A percentile compares a stretch with the other conserved stretches of the same genome.
Conservation (phyloP, 2,888 invertebrate genomes). For the Dasysyrphus albostriatus region DNA sequence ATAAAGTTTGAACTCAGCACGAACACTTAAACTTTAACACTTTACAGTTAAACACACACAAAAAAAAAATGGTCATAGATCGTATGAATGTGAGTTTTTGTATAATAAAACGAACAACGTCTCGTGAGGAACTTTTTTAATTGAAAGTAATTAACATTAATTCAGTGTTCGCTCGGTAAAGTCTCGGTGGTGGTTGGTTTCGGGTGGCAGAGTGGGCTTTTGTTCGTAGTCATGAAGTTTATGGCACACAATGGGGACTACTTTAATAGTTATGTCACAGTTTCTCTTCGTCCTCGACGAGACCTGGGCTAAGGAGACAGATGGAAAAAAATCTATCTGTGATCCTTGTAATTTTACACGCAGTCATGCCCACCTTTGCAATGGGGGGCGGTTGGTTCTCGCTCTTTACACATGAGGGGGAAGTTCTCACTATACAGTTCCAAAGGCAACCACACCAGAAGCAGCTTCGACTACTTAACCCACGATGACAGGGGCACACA, state of each 20-base stretch:
- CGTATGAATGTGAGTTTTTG: conserved; percentile 26
- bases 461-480: conserved; percentile 34
- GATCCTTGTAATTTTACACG: conserved; percentile 42
- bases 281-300: conserved; percentile 12
- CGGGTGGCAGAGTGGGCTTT: conserved; percentile 20
- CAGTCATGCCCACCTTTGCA: conserved; percentile 27
- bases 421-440: background rate
- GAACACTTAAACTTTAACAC: conserved; percentile 72
- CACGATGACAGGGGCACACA: conserved; percentile 13
- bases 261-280: conserved; percentile 54
- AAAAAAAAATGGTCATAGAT: conserved; percentile 56
- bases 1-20: conserved; percentile 47
- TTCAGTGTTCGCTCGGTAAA: conserved; percentile 42
- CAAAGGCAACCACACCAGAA: conserved; percentile 12
- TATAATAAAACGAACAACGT: conserved; percentile 57
- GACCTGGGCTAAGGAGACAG: conserved; percentile 6
- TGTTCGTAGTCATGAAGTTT: conserved; percentile 25
- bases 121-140: conserved; percentile 66
- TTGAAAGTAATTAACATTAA: conserved; percentile 74
- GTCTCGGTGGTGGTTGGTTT: background rate
- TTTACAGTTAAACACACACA: conserved; percentile 61
- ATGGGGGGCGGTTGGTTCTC: background rate
- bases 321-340: conserved; percentile 34
- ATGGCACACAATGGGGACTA: conserved; percentile 47
- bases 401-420: background rate